phyloP scores from a whole-genome alignment of 2,113 vertebrate species.

The Eurystomus gularis region DNA sequence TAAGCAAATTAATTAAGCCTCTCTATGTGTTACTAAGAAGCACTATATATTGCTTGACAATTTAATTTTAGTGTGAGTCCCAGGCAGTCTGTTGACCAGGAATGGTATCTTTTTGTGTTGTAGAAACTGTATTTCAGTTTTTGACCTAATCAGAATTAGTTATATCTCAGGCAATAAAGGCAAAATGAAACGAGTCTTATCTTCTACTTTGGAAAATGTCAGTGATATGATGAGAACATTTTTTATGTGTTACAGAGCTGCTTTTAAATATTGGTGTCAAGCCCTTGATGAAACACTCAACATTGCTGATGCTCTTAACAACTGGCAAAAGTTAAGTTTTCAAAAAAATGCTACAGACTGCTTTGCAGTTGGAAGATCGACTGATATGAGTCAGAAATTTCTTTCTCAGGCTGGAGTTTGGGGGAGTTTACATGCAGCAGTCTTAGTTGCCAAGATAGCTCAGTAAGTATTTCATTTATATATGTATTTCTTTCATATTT shows the following conservation, averaged over 20 bases:
- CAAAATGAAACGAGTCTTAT: constrained; percentile 25
- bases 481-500: not conserved
- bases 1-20: not conserved
- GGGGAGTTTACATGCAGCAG: constrained; percentile 91
- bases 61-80: not conserved
- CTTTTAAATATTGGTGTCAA: constrained; percentile 87
- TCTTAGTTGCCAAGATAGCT: constrained; percentile 89
- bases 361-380: constrained; percentile 5
- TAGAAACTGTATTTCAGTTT: not conserved
- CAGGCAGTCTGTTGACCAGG: not conserved
- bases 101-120: not conserved
- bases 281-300: constrained; percentile 86
- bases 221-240: not conserved
- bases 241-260: constrained; percentile 75
- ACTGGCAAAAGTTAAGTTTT: constrained; percentile 81
- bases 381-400: constrained; percentile 78
- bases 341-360: not conserved
- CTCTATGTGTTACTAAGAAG: not conserved
- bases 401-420: constrained; percentile 85
- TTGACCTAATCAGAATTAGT: constrained; percentile 23
- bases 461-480: constrained; percentile 80
- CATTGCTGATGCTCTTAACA: constrained; percentile 75
- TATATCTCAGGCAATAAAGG: not conserved
- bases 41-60: not conserved
- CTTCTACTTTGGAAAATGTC: constrained; percentile 42